Percentiles rank a stretch among this genome's conserved stretches.
Evolutionary conservation across 2,888 invertebrate genomes (phyloP).

Genomic region (Zhuqinia jingwanae): DNA sequence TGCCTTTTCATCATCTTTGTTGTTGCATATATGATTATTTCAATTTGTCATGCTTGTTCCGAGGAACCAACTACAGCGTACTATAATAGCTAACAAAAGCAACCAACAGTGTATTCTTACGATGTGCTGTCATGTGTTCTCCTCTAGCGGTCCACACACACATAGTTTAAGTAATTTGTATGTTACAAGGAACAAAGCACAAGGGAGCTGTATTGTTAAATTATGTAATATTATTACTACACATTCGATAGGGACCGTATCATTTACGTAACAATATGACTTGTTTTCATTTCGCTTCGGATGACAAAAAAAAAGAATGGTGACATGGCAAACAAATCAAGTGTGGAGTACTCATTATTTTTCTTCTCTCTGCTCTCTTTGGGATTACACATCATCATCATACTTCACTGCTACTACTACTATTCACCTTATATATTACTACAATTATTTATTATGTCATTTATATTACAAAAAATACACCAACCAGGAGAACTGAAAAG

Average conservation of each 20-base stretch:
- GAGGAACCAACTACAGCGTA: too few relatives aligned
- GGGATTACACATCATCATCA: not conserved
- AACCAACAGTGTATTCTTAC: too few relatives aligned
- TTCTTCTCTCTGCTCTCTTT: not conserved
- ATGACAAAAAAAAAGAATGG: conserved; percentile 36
- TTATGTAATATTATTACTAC: not conserved
- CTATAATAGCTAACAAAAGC: too few relatives aligned
- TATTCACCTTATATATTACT: too few relatives aligned
- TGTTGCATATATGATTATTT: not conserved
- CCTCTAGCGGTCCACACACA: not conserved
- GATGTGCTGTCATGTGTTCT: too few relatives aligned
- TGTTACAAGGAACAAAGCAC: not conserved
- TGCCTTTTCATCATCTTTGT: not conserved
- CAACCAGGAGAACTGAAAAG: too few relatives aligned
- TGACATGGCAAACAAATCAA: conserved; percentile 37
- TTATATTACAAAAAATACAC: too few relatives aligned
- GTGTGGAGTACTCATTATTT: conserved; percentile 30
- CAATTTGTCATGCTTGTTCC: too few relatives aligned
- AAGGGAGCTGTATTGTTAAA: not conserved
- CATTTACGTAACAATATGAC: not conserved
- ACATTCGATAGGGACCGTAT: too few relatives aligned
- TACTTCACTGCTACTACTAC: too few relatives aligned
- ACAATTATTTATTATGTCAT: too few relatives aligned
- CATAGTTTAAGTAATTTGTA: not conserved
- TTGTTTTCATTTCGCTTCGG: not conserved